Conservation (phyloP, 2,113 vertebrate genomes). For the Microcebus tavaratra region DNA sequence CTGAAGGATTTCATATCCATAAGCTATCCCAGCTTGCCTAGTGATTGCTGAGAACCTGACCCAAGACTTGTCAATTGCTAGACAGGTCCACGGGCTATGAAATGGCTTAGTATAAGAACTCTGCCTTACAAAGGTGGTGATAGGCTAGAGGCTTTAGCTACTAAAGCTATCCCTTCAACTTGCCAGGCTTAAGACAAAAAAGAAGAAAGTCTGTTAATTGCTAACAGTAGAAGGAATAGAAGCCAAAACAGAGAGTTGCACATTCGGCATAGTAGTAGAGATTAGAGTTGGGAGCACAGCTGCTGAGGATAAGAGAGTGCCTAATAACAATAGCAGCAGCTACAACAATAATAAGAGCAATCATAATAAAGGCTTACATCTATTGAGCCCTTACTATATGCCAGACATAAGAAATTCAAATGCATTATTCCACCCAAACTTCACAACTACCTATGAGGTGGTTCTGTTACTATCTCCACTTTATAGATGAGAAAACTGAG, state of each 20-base stretch:
- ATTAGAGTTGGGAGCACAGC: not conserved
- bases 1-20: not conserved
- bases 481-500: slow-evolving; percentile 1
- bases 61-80: not conserved
- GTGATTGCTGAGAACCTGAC: not conserved
- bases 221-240: not conserved
- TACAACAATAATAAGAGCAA: not conserved
- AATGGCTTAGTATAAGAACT: not conserved
- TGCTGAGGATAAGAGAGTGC: not conserved
- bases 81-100: not conserved
- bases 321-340: not conserved
- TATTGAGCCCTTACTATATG: not conserved
- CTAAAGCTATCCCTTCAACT: not conserved
- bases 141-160: not conserved
- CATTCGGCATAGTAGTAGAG: not conserved
- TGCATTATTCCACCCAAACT: not conserved
- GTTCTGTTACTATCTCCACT: not conserved
- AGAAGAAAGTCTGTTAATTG: not conserved
- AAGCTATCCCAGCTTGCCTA: not conserved
- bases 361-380: not conserved
- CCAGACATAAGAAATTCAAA: not conserved
- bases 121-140: not conserved
- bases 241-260: not conserved
- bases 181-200: not conserved
- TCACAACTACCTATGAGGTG: not conserved